Base-by-base conservation (phyloP, 2,888 invertebrate species). In the Melanotus villosus region DNA sequence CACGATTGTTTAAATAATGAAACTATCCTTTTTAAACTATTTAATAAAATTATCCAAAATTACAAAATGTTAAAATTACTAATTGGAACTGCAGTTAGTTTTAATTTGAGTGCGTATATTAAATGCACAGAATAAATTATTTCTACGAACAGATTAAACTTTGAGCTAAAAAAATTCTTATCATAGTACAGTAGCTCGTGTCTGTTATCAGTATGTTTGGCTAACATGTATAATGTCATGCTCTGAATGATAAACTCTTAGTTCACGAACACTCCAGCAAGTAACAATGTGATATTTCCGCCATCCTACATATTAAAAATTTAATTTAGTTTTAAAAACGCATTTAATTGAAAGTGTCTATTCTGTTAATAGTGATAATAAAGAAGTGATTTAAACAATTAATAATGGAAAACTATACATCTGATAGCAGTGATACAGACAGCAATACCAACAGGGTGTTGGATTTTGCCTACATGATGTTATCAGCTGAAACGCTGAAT, bases 381-480 rank as follows among this genome's bases (percentile, higher is more conserved):
- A 5, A 4, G 19, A 47, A 23, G 10, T n/a, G 21, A 23, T 7
- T 9, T 14, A 45, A n/a, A 9, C 9, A 45, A 10, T 7, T 12
- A 23, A 30, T 52, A 52, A 71, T 71, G 71, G 65, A 71, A 45
- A 90, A 88, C 79, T 94, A 94, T 82, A 93, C 94, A 60, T 94
- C 94, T 32, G 94, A 95, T 81, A 93, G 93, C 79, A 93, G 92
- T 82, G 94, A 94, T 81, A 88, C 89, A 72, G 73, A 76, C 41
- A 72, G 70, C 52, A n/a, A n/a, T n/a, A 89, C 89, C 75, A 88
- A 88, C 77, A 92, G 91, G 85, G 91, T 93, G 23, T 85, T 95
- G 68, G 93, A 95, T 83, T 87, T 89, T 70, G 88, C 90, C 0
- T 89, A 90, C 71, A 83, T 90, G 78, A 86, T 88, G 80, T 82